Evolutionary conservation across 2,888 invertebrate genomes (phyloP), one percentile per base, ranked within the genome.

Genomic region (Tipula vernalis): DNA sequence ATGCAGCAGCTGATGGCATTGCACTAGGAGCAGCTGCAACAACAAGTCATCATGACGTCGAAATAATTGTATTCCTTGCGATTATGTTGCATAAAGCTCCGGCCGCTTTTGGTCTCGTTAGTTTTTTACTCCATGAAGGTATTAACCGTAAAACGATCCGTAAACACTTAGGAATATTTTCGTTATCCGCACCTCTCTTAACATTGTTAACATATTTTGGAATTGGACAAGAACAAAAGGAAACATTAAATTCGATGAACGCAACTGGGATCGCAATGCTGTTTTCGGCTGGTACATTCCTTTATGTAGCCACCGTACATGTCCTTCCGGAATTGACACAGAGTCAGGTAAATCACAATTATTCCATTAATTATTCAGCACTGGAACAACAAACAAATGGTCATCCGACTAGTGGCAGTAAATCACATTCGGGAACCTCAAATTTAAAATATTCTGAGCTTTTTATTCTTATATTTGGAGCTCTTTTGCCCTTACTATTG

Each of bases 71-170:
- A 10, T 99, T 99, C 92, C 91, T 99, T 42, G 99, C 99, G 3
- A 99, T 99, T 88, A 99, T 99, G 99, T 92, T 99, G 86, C 99
- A 99, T 90, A 99, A 99, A 92, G 99, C 99, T 0, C 99, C 99
- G 0, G 99, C 99, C 3, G 98, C 99, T 0, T 99, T 99, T 92
- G 99, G 99, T 0, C 93, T 99, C 15, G 99, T 99, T 57, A 98
- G 99, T n/a, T 99, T 99, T 91, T 93, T 99, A 83, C 91, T 99
- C 88, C 98, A 99, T 90, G 98, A 98, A 90, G 98, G 98, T 5
- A 94, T 99, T 41, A 99, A 99, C 88, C 94, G 96, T 91, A 94
- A 90, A 87, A 88, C 96, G 88, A 98, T 99, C 89, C 93, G 97
- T 41, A 96, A 95, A 89, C 99, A 99, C 91, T 93, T 99, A 85